phyloP scores from a whole-genome alignment of 2,888 invertebrate species.

The Exephanes ischioxanthus region DNA sequence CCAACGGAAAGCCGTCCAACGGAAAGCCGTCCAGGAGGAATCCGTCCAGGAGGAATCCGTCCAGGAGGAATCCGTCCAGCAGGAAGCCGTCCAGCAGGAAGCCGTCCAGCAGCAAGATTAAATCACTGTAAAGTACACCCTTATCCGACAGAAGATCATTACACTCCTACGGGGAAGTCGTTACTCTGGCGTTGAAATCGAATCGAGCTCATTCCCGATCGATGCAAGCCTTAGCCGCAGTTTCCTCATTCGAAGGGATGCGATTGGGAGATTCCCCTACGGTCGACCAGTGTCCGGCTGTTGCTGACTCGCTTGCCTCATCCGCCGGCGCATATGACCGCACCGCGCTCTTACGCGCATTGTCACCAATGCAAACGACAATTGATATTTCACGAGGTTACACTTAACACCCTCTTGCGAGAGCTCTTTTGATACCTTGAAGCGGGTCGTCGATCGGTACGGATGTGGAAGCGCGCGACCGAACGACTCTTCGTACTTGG shows the following conservation, averaged over 20 bases:
- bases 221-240: not conserved
- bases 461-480: too few relatives aligned
- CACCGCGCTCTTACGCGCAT: not conserved
- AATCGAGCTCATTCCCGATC: not conserved
- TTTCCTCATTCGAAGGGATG: too few relatives aligned
- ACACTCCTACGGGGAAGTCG: not conserved
- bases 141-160: not conserved
- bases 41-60: too few relatives aligned
- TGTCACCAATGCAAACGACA: not conserved
- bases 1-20: too few relatives aligned
- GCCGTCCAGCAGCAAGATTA: too few relatives aligned
- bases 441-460: not conserved
- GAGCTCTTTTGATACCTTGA: not conserved
- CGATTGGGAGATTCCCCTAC: not conserved
- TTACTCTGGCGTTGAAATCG: not conserved
- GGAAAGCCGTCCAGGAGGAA: too few relatives aligned
- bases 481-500: not conserved
- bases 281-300: not conserved
- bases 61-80: too few relatives aligned
- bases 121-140: too few relatives aligned
- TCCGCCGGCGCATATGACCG: not conserved
- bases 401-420: not conserved
- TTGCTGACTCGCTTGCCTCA: not conserved
- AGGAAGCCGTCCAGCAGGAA: too few relatives aligned
- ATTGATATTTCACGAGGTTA: slow-evolving; percentile 33